phyloP scores from a whole-genome alignment of 2,113 vertebrate genomes.

The Mustela nigripes region DNA sequence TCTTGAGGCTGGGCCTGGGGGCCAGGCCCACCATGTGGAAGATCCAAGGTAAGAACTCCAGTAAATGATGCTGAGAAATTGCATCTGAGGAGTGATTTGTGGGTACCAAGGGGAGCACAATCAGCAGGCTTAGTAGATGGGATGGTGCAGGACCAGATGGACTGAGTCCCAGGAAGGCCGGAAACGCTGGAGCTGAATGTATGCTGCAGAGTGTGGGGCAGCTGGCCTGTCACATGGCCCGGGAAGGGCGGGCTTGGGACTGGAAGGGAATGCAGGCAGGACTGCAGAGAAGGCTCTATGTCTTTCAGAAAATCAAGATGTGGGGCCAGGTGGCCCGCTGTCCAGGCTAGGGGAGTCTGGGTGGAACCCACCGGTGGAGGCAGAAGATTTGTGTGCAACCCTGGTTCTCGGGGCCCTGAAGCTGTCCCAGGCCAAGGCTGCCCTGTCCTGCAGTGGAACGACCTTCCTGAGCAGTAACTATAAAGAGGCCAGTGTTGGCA shows the following conservation, averaged over 20 bases:
- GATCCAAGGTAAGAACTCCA: not conserved
- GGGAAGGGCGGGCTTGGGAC: not conserved
- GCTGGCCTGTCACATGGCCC: too few species aligned
- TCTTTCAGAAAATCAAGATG: not conserved
- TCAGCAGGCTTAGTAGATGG: not conserved
- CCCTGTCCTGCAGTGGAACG: fast-evolving
- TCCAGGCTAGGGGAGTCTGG: not conserved
- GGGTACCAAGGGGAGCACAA: fast-evolving
- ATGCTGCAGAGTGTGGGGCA: too few species aligned
- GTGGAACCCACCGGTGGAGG: fast-evolving
- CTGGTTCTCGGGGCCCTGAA: not conserved
- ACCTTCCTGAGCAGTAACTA: not conserved
- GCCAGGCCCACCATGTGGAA: not conserved
- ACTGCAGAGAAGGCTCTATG: not conserved
- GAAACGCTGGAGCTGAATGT: too few species aligned
- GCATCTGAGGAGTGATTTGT: fast-evolving
- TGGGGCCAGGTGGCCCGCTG: not conserved
- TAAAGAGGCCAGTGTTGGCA: not conserved
- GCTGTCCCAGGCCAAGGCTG: not conserved
- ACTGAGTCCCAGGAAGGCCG: not conserved
- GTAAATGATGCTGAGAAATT: not conserved
- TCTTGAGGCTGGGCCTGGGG: not conserved
- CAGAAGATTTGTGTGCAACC: not conserved
- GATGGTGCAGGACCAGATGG: not conserved
- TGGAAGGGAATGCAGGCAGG: not conserved